These are phyloP conservation scores for Xiphydria camelus DNA, from an alignment of 2,888 invertebrate species.

Conservation along the genomic window DNA sequence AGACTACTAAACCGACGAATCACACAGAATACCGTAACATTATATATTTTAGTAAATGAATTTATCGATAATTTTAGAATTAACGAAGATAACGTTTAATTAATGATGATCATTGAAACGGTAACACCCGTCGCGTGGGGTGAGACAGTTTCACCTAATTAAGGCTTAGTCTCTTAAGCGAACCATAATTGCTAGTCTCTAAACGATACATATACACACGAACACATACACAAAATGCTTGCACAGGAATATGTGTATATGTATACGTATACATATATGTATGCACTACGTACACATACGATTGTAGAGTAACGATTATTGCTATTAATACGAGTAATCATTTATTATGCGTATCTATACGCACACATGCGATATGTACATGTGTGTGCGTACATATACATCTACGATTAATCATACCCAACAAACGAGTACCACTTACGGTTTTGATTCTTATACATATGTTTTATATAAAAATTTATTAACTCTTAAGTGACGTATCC, in stretches of 20 bases:
- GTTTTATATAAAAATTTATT: conserved; percentile 19
- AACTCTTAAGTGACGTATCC: not conserved
- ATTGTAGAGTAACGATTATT: conserved; percentile 14
- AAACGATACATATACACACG: conserved; percentile 28
- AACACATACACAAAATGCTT: not conserved
- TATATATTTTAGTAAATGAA: conserved; percentile 45
- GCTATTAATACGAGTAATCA: conserved; percentile 11
- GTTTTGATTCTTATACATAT: conserved; percentile 32
- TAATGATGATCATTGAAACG: conserved; percentile 14
- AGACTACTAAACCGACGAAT: conserved; percentile 25
- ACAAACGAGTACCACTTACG: conserved; percentile 14
- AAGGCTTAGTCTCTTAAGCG: conserved; percentile 33
- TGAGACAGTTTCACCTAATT: conserved; percentile 35
- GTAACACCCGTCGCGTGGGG: conserved; percentile 19
- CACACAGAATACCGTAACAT: conserved; percentile 30
- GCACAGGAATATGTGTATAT: not conserved
- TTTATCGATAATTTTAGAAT: conserved; percentile 33
- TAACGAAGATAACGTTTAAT: conserved; percentile 7
- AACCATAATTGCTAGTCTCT: conserved; percentile 49
- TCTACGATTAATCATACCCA: conserved; percentile 9
- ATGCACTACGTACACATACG: conserved; percentile 16
- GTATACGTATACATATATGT: conserved; percentile 14
- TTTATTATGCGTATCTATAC: conserved; percentile 15
- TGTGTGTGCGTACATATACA: too few relatives aligned
- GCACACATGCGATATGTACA: too few relatives aligned